These are phyloP conservation scores for Copsychus sechellarum DNA, from an alignment of 2,113 vertebrate genomes.

Conservation along the genomic window DNA sequence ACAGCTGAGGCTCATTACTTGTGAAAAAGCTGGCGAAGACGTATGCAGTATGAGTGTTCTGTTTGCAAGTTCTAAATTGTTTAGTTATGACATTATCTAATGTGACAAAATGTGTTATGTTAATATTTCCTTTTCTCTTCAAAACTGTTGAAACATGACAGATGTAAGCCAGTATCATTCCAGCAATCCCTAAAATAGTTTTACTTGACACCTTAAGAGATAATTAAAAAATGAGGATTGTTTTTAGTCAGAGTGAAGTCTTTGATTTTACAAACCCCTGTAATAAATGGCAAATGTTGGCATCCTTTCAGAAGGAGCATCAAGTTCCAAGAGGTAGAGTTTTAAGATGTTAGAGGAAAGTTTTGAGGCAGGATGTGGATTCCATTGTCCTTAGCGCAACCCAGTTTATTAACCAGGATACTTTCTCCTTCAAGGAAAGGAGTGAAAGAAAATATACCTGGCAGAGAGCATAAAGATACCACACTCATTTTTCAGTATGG, in stretches of 20 bases:
- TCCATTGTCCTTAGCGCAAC: not conserved
- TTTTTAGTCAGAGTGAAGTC: slow-evolving; percentile 11
- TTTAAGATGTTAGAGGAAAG: slow-evolving; percentile 21
- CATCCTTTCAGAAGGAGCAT: slow-evolving; percentile 34
- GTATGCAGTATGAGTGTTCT: slow-evolving; percentile 59
- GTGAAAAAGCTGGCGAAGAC: slow-evolving; percentile 50
- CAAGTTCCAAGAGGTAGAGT: not conserved
- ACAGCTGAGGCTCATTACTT: slow-evolving; percentile 68
- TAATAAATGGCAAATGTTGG: slow-evolving; percentile 38
- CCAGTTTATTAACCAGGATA: not conserved
- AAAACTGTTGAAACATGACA: slow-evolving; percentile 65
- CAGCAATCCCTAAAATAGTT: slow-evolving; percentile 28
- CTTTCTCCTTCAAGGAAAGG: not conserved
- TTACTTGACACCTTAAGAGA: slow-evolving; percentile 60
- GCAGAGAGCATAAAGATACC: not conserved
- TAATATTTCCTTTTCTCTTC: slow-evolving; percentile 68
- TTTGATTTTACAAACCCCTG: slow-evolving; percentile 34
- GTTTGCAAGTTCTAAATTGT: slow-evolving; percentile 72
- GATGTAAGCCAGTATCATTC: slow-evolving; percentile 42
- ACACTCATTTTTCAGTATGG: not conserved
- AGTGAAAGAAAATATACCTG: not conserved
- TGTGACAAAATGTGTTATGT: slow-evolving; percentile 70
- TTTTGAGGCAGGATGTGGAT: slow-evolving; percentile 42
- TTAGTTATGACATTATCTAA: slow-evolving; percentile 74
- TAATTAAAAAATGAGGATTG: slow-evolving; percentile 26